phyloP scores from a whole-genome alignment of 2,888 invertebrate genomes.

The Cheilosia urbana region DNA sequence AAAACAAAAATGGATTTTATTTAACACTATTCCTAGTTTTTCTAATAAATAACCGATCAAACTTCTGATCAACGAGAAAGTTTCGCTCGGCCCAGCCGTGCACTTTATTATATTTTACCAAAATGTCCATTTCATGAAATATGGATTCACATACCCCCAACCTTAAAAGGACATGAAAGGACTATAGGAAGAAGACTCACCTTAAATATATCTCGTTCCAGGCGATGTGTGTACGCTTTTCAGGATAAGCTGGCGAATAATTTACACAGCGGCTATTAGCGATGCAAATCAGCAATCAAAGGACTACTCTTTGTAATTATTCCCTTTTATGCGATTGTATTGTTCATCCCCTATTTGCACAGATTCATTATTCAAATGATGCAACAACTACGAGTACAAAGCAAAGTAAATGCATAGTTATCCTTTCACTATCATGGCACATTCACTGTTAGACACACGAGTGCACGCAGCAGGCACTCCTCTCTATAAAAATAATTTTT shows the following conservation, averaged over 20 bases:
- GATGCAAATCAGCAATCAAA: constrained; percentile 67
- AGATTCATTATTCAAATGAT: constrained; percentile 68
- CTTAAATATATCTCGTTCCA: constrained; percentile 52
- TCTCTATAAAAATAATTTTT: constrained; percentile 53
- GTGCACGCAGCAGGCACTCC: constrained; percentile 26
- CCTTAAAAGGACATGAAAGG: not conserved
- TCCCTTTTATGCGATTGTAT: constrained; percentile 34
- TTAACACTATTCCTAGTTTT: too few relatives aligned
- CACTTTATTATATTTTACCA: too few relatives aligned
- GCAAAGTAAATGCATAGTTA: constrained; percentile 51
- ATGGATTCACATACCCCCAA: not conserved
- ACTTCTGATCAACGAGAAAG: too few relatives aligned
- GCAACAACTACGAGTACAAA: constrained; percentile 28
- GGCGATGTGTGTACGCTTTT: constrained; percentile 5
- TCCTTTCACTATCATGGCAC: constrained; percentile 56
- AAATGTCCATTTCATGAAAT: too few relatives aligned
- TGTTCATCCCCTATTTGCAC: constrained; percentile 44
- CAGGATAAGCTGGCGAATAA: constrained; percentile 55
- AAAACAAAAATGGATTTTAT: too few relatives aligned
- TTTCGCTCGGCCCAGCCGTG: too few relatives aligned
- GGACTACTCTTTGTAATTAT: constrained; percentile 70
- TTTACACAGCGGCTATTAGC: constrained; percentile 35
- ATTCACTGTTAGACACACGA: constrained; percentile 33
- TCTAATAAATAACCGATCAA: too few relatives aligned
- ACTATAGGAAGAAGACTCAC: constrained; percentile 39